Evolutionary conservation across 2,888 invertebrate species (phyloP).

Genomic region (Phytoseiulus persimilis): DNA sequence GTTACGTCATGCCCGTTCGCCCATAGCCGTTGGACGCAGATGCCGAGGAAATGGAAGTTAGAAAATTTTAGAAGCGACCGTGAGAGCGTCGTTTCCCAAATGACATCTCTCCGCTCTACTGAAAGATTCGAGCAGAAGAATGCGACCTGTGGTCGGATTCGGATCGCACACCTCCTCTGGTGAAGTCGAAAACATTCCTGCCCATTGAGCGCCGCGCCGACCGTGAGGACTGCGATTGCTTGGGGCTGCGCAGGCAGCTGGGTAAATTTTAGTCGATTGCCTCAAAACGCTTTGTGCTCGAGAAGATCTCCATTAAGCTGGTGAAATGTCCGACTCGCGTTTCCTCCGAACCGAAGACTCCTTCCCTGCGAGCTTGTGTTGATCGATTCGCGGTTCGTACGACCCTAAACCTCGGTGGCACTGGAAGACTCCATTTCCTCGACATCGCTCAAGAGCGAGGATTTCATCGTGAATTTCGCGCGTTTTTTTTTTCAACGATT

Average conservation of each 20-base stretch:
- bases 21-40: not conserved
- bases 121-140: not conserved
- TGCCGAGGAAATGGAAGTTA: not conserved
- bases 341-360: too few relatives aligned
- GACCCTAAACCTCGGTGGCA: too few relatives aligned
- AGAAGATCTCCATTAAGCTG: not conserved
- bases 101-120: not conserved
- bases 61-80: not conserved
- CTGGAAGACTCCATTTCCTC: too few relatives aligned
- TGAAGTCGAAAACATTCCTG: not conserved
- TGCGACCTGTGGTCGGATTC: not conserved
- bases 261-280: not conserved
- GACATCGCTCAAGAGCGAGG: too few relatives aligned
- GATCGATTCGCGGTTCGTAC: too few relatives aligned
- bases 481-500: too few relatives aligned
- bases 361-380: too few relatives aligned
- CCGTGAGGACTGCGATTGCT: not conserved
- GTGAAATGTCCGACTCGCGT: too few relatives aligned
- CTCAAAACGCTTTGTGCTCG: not conserved
- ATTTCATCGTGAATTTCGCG: too few relatives aligned
- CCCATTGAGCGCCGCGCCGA: not conserved
- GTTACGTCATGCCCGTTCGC: not conserved
- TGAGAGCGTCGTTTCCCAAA: not conserved
- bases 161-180: not conserved
- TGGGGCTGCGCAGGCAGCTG: not conserved